Conservation (phyloP, 2,113 vertebrate species). For the Oceanites oceanicus region DNA sequence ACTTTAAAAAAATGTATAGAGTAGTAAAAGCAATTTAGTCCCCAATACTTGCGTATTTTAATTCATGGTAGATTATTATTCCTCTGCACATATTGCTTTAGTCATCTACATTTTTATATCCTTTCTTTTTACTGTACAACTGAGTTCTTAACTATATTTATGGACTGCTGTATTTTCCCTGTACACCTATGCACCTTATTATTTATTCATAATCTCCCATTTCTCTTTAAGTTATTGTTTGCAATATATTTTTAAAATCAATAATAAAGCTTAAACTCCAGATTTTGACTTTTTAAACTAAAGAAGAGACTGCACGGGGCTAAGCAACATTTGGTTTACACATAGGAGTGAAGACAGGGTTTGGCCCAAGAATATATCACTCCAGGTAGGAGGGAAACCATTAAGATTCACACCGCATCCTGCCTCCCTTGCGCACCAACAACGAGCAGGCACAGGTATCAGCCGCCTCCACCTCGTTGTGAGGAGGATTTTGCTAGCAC, state of each 20-base stretch:
- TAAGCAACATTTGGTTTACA: neutral
- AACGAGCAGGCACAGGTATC: neutral
- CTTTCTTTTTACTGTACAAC: slow-evolving; percentile 26
- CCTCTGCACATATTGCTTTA: slow-evolving; percentile 56
- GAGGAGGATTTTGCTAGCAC: neutral
- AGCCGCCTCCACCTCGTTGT: fast-evolving
- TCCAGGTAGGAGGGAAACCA: neutral
- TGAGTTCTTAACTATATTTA: slow-evolving; percentile 48
- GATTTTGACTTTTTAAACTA: neutral
- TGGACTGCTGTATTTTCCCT: slow-evolving; percentile 35
- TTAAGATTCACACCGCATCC: neutral
- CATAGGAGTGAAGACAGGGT: neutral
- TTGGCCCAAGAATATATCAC: neutral
- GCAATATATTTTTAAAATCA: neutral
- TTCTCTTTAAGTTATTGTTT: slow-evolving; percentile 17
- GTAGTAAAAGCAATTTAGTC: slow-evolving; percentile 61
- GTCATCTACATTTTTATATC: slow-evolving; percentile 55
- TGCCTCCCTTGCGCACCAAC: neutral
- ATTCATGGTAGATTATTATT: slow-evolving; percentile 50
- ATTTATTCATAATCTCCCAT: slow-evolving; percentile 44
- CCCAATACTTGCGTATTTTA: slow-evolving; percentile 26
- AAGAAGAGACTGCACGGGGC: neutral
- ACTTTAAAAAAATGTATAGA: slow-evolving; percentile 52
- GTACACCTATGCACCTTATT: slow-evolving; percentile 18
- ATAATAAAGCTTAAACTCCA: neutral